Evolutionary conservation across 2,888 invertebrate species (phyloP), one percentile per base, ranked within the genome.

Genomic region (Trichopria drosophilae): DNA sequence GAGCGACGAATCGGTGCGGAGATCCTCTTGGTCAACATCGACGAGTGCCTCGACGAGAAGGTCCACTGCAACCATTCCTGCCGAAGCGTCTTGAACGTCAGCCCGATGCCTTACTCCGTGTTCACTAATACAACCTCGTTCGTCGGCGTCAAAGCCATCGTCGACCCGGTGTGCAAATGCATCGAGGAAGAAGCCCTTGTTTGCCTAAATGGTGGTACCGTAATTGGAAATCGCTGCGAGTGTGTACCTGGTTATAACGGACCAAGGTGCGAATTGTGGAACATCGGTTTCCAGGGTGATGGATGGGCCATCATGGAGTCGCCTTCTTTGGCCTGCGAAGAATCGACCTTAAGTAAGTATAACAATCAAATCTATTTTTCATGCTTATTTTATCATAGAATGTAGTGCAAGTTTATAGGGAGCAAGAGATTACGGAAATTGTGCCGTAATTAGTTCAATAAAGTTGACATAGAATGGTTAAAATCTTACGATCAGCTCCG

Each of bases 111-210:
- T 0, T 83, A 87, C 23, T 82, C 90, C 5, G 91, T 99, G 6
- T 93, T 89, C 68, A 94, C 96, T 0, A 98, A 98, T 71, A 87
- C 85, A 1, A 93, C 94, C 0, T 93, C 94, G 3, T 92, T 97
- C 70, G 93, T 98, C 10, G 97, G 97, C 0, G 92, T 99, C 0
- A 85, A 86, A 16, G 92, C 93, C 0, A 80, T 88, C 23, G 87
- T 92, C 0, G 86, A 88, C 71, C 86, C 92, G 0, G 82, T 86
- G 37, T 95, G 94, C 67, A 82, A 81, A 0, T 90, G 90, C 58
- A 79, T 81, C 46, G 77, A 79, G 0, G 77, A 76, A 3, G 78
- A 78, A 10, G 78, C 80, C 0, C 72, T 81, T 0, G 73, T 81
- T 1, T 93, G 93, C 67, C 78, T 88, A 45, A 93, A 93, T 69